Conservation (phyloP, 2,888 invertebrate genomes). For the Brachyopa scutellaris region DNA sequence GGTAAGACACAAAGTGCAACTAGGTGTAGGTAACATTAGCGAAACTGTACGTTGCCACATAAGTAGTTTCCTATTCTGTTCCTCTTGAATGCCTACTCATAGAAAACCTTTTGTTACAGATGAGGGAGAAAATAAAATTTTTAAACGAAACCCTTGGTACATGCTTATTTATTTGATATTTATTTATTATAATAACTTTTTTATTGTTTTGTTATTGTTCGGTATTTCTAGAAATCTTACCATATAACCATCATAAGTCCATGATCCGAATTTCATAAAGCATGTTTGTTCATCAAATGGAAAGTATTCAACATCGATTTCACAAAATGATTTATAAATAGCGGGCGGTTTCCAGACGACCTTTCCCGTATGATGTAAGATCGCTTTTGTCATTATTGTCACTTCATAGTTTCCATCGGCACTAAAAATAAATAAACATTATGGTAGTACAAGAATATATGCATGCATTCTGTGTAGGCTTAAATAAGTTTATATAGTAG, state of each 20-base stretch:
- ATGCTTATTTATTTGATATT: not conserved
- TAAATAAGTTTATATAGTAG: too few species aligned
- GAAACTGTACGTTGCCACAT: too few species aligned
- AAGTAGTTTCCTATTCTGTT: too few species aligned
- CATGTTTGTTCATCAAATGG: slow-evolving; percentile 97
- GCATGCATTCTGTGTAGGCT: too few species aligned
- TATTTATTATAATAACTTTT: not conserved
- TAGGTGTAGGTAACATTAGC: too few species aligned
- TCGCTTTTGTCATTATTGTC: slow-evolving; percentile 98
- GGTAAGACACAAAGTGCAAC: too few species aligned
- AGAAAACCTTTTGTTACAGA: too few species aligned
- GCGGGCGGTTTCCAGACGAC: slow-evolving; percentile 99
- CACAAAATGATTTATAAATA: slow-evolving; percentile 98
- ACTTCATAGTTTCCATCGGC: slow-evolving; percentile 99
- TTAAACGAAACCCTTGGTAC: too few species aligned
- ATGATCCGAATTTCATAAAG: slow-evolving; percentile 95
- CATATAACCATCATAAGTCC: slow-evolving; percentile 97
- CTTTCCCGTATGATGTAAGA: slow-evolving; percentile 95
- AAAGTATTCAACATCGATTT: slow-evolving; percentile 97
- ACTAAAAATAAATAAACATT: slow-evolving; percentile 83
- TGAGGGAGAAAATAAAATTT: too few species aligned
- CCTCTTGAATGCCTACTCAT: too few species aligned
- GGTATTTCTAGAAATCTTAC: slow-evolving; percentile 85
- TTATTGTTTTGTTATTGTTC: too few species aligned
- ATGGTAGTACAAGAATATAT: too few species aligned